These are phyloP conservation scores for Polia nebulosa DNA, from an alignment of 2,888 invertebrate genomes.

Conservation along the genomic window DNA sequence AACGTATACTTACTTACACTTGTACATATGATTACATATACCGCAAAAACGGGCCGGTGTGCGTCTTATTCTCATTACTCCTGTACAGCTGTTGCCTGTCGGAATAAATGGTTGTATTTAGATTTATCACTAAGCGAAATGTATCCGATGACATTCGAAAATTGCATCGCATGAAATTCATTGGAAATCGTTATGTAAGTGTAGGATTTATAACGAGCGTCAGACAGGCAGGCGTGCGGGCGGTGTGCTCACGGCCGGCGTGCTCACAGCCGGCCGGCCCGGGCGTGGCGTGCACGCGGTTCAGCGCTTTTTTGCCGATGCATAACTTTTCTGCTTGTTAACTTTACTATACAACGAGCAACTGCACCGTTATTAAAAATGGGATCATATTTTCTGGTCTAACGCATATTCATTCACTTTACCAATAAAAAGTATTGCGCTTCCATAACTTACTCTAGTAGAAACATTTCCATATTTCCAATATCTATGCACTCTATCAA, in stretches of 20 bases:
- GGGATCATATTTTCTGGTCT: slow-evolving; percentile 46
- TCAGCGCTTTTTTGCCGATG: slow-evolving; percentile 54
- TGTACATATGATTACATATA: slow-evolving; percentile 68
- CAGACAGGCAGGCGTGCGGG: slow-evolving; percentile 20
- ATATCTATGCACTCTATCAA: slow-evolving; percentile 44
- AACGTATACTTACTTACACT: slow-evolving; percentile 68
- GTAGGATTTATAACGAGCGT: slow-evolving; percentile 70
- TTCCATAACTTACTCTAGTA: slow-evolving; percentile 36
- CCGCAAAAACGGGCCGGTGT: slow-evolving; percentile 65
- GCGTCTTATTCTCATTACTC: slow-evolving; percentile 63
- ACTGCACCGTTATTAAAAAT: slow-evolving; percentile 65
- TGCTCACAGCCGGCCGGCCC: slow-evolving; percentile 23
- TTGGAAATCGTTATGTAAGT: slow-evolving; percentile 72
- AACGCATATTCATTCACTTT: slow-evolving; percentile 31
- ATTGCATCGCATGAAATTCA: slow-evolving; percentile 67
- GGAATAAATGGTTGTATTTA: slow-evolving; percentile 62
- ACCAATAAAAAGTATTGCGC: slow-evolving; percentile 23
- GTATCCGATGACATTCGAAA: slow-evolving; percentile 64
- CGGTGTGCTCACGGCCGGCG: background rate
- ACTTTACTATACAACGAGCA: slow-evolving; percentile 52
- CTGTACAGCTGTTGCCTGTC: slow-evolving; percentile 65
- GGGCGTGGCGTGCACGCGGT: slow-evolving; percentile 24
- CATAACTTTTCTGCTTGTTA: slow-evolving; percentile 69
- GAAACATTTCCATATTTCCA: slow-evolving; percentile 39
- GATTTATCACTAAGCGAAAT: slow-evolving; percentile 63